A percentile compares a stretch with the other conserved stretches of the same genome.
These are phyloP conservation scores for Eretmochelys imbricata DNA, from an alignment of 2,113 vertebrate genomes.

Conservation along the genomic window DNA sequence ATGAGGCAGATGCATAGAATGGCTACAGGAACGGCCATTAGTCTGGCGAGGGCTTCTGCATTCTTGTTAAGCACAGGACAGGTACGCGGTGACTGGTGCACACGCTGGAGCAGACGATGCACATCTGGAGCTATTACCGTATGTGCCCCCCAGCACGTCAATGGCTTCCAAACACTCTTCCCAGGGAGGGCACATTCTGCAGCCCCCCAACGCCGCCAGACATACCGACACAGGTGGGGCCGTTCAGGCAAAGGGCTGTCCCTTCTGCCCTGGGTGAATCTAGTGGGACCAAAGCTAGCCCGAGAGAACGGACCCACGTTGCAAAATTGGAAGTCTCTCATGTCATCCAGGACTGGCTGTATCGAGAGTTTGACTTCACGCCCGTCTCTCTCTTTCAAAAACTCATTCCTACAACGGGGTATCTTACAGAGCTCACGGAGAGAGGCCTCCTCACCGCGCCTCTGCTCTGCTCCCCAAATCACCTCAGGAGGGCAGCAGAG, in stretches of 20 bases:
- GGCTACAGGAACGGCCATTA: not conserved
- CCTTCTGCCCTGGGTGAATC: accelerated
- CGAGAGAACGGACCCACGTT: not conserved
- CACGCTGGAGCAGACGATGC: not conserved
- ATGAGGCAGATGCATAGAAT: not conserved
- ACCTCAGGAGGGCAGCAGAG: accelerated
- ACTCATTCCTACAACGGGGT: accelerated
- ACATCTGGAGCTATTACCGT: accelerated
- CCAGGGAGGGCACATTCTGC: not conserved
- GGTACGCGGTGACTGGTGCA: not conserved
- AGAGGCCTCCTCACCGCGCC: not conserved
- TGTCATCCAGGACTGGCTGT: not conserved
- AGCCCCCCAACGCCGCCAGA: accelerated
- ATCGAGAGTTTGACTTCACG: not conserved
- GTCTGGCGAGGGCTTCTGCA: not conserved
- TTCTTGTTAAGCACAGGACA: not conserved
- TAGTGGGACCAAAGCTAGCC: not conserved
- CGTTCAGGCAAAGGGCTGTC: not conserved
- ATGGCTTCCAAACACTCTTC: not conserved
- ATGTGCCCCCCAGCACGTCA: not conserved
- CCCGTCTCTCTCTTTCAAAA: not conserved
- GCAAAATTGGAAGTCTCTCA: accelerated
- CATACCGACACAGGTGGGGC: not conserved
- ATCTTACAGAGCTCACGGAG: not conserved
- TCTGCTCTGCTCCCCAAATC: accelerated